These are phyloP conservation scores for Xiphorhynchus elegans DNA, from an alignment of 2,113 vertebrate genomes.

Conservation along the genomic window DNA sequence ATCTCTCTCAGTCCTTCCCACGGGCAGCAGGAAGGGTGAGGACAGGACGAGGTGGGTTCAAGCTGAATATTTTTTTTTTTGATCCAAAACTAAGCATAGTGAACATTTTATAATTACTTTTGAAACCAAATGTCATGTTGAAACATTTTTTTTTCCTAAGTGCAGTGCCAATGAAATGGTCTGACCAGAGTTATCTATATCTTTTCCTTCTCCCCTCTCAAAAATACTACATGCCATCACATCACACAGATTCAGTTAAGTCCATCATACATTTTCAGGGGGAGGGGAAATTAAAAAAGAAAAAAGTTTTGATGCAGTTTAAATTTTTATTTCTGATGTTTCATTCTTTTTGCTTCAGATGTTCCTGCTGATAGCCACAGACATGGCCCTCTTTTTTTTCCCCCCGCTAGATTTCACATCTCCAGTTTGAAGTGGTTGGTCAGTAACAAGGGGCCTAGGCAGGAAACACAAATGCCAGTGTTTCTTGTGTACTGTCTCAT, in stretches of 20 bases:
- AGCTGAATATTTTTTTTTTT: neutral
- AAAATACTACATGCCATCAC: neutral
- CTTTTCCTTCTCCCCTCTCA: neutral
- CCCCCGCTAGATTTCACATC: neutral
- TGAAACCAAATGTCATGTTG: neutral
- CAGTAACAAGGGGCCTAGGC: neutral
- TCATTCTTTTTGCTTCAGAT: neutral
- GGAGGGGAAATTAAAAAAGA: neutral
- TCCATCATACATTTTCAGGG: neutral
- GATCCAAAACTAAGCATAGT: neutral
- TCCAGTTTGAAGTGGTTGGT: neutral
- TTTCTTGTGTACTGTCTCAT: neutral
- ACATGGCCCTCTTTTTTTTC: neutral
- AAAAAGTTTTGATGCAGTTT: neutral
- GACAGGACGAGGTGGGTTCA: neutral
- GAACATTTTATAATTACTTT: neutral
- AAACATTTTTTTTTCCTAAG: neutral
- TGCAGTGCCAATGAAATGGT: neutral
- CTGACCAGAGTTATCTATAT: neutral
- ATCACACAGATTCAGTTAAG: neutral
- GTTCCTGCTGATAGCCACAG: neutral
- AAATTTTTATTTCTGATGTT: neutral
- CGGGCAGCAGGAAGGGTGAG: neutral
- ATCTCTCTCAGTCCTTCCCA: neutral
- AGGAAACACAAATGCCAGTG: neutral